These are phyloP conservation scores for Sciurus vulgaris DNA, from an alignment of 2,797 vertebrate genomes.

Conservation along the genomic window DNA sequence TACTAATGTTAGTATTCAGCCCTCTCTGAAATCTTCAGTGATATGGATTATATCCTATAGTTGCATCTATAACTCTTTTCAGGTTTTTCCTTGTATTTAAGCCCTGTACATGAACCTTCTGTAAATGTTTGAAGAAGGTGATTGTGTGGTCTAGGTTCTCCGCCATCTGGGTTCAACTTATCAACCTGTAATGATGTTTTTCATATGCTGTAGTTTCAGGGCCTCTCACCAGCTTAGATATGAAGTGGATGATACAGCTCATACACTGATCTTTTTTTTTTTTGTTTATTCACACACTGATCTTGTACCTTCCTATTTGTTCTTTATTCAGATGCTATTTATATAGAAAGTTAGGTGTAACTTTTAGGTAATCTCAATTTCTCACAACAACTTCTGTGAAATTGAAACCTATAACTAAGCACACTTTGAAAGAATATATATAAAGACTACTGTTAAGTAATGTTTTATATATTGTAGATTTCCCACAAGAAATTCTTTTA, in stretches of 20 bases:
- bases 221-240: not conserved
- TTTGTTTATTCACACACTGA: no score
- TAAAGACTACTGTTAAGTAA: not conserved
- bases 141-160: not conserved
- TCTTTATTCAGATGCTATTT: not conserved
- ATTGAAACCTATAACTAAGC: not conserved
- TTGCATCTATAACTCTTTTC: not conserved
- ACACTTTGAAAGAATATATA: not conserved
- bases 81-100: not conserved
- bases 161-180: not conserved
- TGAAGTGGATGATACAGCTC: not conserved
- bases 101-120: not conserved
- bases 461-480: not conserved
- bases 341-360: not conserved
- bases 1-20: not conserved
- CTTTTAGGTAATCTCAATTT: not conserved
- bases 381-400: not conserved
- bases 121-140: not conserved
- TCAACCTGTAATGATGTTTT: not conserved
- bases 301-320: not conserved
- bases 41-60: not conserved
- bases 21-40: not conserved
- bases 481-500: conserved; percentile 23
- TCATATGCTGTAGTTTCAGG: not conserved
- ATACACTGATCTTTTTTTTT: no score